Evolutionary conservation across 2,797 vertebrate genomes (phyloP).

Genomic region (Fundulus diaphanus): DNA sequence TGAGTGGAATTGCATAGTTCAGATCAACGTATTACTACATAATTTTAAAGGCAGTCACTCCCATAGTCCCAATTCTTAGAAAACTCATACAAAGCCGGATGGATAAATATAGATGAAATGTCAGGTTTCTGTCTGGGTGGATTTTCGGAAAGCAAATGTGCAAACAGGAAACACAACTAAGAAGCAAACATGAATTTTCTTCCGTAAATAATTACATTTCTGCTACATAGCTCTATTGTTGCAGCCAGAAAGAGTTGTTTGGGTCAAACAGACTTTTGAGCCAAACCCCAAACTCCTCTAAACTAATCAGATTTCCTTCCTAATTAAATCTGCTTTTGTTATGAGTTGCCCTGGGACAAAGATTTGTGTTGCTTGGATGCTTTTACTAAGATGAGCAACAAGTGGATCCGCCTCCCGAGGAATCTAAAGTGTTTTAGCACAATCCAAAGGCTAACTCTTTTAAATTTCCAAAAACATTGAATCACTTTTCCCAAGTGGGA

Average conservation of each 20-base stretch:
- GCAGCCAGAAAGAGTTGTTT: conserved; percentile 25
- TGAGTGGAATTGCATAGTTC: not conserved
- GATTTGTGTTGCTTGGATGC: not conserved
- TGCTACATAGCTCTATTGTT: conserved; percentile 25
- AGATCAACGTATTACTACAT: not conserved
- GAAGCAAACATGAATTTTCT: conserved; percentile 34
- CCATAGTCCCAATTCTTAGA: not conserved
- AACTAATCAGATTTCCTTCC: conserved; percentile 22
- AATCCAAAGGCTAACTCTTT: not conserved
- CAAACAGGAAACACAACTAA: conserved; percentile 20
- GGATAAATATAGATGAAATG: conserved; percentile 1
- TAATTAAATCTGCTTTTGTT: conserved; percentile 19
- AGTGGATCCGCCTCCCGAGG: not conserved
- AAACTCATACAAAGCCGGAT: not conserved
- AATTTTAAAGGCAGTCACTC: not conserved
- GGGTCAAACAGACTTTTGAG: conserved; percentile 30
- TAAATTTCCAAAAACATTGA: not conserved
- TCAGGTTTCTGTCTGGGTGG: conserved; percentile 13
- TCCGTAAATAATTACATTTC: conserved; percentile 54
- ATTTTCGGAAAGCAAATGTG: conserved; percentile 27
- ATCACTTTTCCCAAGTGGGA: not conserved
- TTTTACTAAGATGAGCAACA: not conserved
- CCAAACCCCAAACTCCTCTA: conserved; percentile 30
- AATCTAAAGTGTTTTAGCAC: not conserved
- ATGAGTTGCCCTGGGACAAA: not conserved